Evolutionary conservation across 2,888 invertebrate genomes (phyloP).

Genomic region (Cosmia trapezina): DNA sequence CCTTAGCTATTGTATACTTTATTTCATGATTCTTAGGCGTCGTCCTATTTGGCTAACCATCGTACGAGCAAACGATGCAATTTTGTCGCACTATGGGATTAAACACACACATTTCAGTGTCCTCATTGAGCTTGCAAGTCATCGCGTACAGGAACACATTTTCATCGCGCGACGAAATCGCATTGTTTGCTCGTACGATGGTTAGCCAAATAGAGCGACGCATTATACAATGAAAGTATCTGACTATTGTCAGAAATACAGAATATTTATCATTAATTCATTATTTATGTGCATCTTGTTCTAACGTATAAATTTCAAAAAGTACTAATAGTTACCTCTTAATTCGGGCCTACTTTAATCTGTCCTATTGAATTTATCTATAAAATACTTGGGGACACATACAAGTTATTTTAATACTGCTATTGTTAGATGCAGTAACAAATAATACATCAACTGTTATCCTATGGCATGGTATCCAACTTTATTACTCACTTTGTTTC

Average conservation of each 20-base stretch:
- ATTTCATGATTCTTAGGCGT: constrained; percentile 46
- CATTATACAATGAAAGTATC: constrained; percentile 37
- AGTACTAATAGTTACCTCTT: constrained; percentile 72
- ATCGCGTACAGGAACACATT: too few relatives aligned
- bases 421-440: constrained; percentile 81
- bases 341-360: constrained; percentile 71
- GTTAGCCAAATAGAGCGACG: too few relatives aligned
- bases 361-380: constrained; percentile 77
- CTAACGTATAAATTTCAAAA: constrained; percentile 76
- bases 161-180: too few relatives aligned
- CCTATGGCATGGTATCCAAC: constrained; percentile 62
- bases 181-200: too few relatives aligned
- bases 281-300: constrained; percentile 66
- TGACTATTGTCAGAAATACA: constrained; percentile 37
- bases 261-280: constrained; percentile 35
- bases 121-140: too few relatives aligned
- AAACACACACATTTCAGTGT: too few relatives aligned
- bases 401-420: constrained; percentile 82
- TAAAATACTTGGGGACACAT: constrained; percentile 79
- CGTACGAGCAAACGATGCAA: too few relatives aligned
- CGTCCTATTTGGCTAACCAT: too few relatives aligned
- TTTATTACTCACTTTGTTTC: constrained; percentile 64
- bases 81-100: too few relatives aligned
- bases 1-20: constrained; percentile 62
- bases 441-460: constrained; percentile 57